Percentiles rank a stretch among this genome's conserved stretches.
phyloP scores from a whole-genome alignment of 2,888 invertebrate species.

The Ceriagrion tenellum region DNA sequence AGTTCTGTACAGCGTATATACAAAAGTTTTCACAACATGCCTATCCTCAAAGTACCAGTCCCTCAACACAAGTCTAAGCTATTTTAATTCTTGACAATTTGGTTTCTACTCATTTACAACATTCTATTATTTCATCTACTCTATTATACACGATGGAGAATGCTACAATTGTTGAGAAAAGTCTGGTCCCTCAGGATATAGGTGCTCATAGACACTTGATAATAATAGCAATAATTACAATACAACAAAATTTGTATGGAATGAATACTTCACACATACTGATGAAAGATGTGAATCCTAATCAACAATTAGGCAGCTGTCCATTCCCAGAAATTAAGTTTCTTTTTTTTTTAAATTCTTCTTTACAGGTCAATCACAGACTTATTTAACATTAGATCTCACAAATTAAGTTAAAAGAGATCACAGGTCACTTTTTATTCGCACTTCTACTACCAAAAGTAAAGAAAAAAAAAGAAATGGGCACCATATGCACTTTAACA shows the following conservation, averaged over 20 bases:
- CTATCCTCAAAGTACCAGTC: slow-evolving; percentile 63
- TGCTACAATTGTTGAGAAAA: slow-evolving; percentile 63
- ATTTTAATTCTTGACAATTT: slow-evolving; percentile 63
- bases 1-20: slow-evolving; percentile 63
- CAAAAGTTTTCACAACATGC: slow-evolving; percentile 55
- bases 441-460: slow-evolving; percentile 49
- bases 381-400: slow-evolving; percentile 67
- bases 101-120: slow-evolving; percentile 57
- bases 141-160: slow-evolving; percentile 64
- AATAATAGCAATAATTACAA: slow-evolving; percentile 59
- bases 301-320: slow-evolving; percentile 49
- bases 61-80: slow-evolving; percentile 64
- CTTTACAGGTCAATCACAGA: slow-evolving; percentile 63
- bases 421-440: slow-evolving; percentile 67
- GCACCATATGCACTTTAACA: slow-evolving; percentile 48
- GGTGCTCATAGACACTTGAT: slow-evolving; percentile 66
- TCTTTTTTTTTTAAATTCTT: slow-evolving; percentile 37
- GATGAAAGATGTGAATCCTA: slow-evolving; percentile 22
- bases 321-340: slow-evolving; percentile 54
- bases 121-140: slow-evolving; percentile 44
- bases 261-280: slow-evolving; percentile 54
- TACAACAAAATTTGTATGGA: slow-evolving; percentile 38
- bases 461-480: slow-evolving; percentile 58
- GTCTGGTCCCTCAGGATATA: slow-evolving; percentile 68
- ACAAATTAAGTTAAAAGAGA: slow-evolving; percentile 64